These are phyloP conservation scores for Zele albiditarsus DNA, from an alignment of 2,888 invertebrate species.

Conservation along the genomic window DNA sequence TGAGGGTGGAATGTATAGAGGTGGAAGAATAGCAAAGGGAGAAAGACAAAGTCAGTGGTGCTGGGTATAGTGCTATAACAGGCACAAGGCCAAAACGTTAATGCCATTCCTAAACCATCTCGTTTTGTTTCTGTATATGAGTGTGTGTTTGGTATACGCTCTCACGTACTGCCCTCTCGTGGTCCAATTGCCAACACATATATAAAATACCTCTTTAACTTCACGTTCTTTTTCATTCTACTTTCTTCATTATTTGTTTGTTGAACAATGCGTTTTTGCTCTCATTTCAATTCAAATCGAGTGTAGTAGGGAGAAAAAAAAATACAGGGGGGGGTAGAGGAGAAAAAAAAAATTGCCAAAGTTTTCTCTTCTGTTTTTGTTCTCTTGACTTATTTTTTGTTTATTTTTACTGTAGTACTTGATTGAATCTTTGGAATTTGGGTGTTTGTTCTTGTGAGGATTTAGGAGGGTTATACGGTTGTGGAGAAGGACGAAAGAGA, in stretches of 20 bases:
- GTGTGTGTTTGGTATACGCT: slow-evolving; percentile 9
- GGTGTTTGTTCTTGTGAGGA: slow-evolving; percentile 16
- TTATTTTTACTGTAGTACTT: slow-evolving; percentile 1
- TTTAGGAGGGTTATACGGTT: slow-evolving; percentile 14
- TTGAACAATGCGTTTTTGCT: not conserved
- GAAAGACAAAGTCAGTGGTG: not conserved
- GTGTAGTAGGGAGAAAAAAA: not conserved
- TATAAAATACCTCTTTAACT: slow-evolving; percentile 23
- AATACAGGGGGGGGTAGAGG: not conserved
- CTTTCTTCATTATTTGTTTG: slow-evolving; percentile 16
- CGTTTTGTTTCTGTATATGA: not conserved
- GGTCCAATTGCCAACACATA: slow-evolving; percentile 16
- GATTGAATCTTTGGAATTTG: slow-evolving; percentile 27
- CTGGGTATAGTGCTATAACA: slow-evolving; percentile 4
- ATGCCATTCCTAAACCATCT: slow-evolving; percentile 23
- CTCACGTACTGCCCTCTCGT: not conserved
- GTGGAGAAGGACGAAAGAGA: not conserved
- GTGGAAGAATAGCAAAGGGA: slow-evolving; percentile 34
- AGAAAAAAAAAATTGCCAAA: not conserved
- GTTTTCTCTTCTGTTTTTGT: slow-evolving; percentile 5
- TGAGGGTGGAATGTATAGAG: not conserved
- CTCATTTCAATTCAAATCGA: not conserved
- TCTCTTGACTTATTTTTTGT: not conserved
- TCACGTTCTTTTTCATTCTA: slow-evolving; percentile 2
- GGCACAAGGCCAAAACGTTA: slow-evolving; percentile 28